A percentile compares a stretch with the other conserved stretches of the same genome.
These are phyloP conservation scores for Tipula confusa DNA, from an alignment of 2,888 invertebrate species.

Conservation along the genomic window DNA sequence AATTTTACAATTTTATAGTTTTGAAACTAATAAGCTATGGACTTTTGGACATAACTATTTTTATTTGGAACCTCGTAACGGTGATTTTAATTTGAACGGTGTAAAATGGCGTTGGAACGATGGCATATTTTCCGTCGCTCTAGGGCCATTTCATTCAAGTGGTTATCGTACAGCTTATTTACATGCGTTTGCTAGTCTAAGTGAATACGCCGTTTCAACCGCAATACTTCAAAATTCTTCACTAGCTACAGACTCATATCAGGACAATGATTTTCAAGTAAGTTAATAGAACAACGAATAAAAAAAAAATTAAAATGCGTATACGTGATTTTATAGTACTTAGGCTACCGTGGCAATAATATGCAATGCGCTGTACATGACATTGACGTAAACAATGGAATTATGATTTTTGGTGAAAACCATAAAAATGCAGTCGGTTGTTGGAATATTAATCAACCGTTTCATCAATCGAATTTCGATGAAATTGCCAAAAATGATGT, in stretches of 20 bases:
- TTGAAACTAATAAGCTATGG: slow-evolving; percentile 62
- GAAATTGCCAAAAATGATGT: slow-evolving; percentile 57
- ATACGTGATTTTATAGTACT: slow-evolving; percentile 43
- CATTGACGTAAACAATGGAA: slow-evolving; percentile 57
- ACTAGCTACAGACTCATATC: slow-evolving; percentile 53
- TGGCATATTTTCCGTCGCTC: slow-evolving; percentile 68
- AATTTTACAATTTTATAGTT: slow-evolving; percentile 50
- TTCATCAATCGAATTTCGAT: slow-evolving; percentile 53
- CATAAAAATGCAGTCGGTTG: slow-evolving; percentile 69
- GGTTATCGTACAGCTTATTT: slow-evolving; percentile 65
- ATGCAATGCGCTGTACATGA: slow-evolving; percentile 68
- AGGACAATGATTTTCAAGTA: slow-evolving; percentile 55
- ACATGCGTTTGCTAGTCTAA: slow-evolving; percentile 62
- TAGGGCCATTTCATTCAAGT: slow-evolving; percentile 53
- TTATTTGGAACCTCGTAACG: slow-evolving; percentile 64
- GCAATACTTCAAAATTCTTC: slow-evolving; percentile 56
- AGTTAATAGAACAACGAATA: slow-evolving; percentile 31
- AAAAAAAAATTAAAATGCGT: background rate
- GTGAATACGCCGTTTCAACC: slow-evolving; percentile 66
- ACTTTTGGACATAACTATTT: slow-evolving; percentile 69
- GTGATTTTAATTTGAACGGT: slow-evolving; percentile 65
- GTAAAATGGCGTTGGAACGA: slow-evolving; percentile 74
- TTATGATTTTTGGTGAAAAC: slow-evolving; percentile 66
- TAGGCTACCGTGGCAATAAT: slow-evolving; percentile 61
- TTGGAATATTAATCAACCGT: slow-evolving; percentile 60